These are phyloP conservation scores for Ciconia stormi DNA, from an alignment of 2,113 vertebrate genomes.

Conservation along the genomic window DNA sequence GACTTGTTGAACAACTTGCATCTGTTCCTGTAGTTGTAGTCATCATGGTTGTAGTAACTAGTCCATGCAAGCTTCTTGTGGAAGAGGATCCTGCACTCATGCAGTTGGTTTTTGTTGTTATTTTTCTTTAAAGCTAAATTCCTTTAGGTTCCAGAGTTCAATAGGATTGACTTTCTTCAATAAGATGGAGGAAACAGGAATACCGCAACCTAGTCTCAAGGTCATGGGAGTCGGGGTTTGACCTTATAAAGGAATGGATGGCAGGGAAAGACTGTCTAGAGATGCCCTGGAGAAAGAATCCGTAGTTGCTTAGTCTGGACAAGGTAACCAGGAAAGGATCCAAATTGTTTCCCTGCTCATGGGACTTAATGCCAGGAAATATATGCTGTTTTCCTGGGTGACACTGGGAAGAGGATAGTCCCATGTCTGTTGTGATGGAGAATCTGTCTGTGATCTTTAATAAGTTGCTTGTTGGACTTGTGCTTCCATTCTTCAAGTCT, in stretches of 20 bases:
- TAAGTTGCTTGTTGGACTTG: neutral
- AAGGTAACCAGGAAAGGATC: neutral
- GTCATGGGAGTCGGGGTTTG: neutral
- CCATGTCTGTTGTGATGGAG: neutral
- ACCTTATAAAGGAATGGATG: neutral
- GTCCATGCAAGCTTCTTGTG: neutral
- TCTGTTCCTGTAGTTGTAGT: neutral
- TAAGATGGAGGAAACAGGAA: neutral
- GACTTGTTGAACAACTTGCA: neutral
- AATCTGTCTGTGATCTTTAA: neutral
- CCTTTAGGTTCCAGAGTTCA: neutral
- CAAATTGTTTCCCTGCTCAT: neutral
- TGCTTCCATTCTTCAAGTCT: neutral
- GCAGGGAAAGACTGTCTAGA: neutral
- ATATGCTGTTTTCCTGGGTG: neutral
- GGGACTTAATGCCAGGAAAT: neutral
- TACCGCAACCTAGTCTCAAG: neutral
- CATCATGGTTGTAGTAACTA: neutral
- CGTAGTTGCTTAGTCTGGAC: neutral
- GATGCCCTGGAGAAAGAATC: neutral
- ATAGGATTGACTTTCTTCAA: neutral
- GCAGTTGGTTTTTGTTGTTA: neutral
- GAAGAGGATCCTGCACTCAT: neutral
- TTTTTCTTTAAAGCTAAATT: neutral
- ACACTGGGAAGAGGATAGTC: neutral